Base-by-base conservation (phyloP, 2,113 vertebrate genomes). In the Callopanchax toddi region DNA sequence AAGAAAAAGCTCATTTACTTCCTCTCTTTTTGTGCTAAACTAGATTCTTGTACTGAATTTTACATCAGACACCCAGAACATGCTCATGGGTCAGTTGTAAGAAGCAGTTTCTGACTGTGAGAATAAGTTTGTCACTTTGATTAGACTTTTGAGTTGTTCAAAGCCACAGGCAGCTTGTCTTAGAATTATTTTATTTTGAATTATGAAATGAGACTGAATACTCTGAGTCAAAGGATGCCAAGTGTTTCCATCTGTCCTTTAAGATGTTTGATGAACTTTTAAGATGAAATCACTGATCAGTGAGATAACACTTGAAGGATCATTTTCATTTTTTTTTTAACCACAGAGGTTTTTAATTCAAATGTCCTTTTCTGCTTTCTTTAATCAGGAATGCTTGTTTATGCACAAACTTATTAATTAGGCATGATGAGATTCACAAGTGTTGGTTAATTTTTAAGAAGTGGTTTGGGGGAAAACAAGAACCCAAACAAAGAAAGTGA, bases 101-200 rank as follows among this genome's bases (percentile, higher is more conserved):
- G 62, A 60, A 4, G 6, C 29, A 36, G 60, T 45, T 50, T n/a
- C 62, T 68, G 44, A 48, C 46, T 16, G 23, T 67, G 73, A 61
- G 42, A 62, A 40, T 21, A 17, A 37, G 66, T 55, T 70, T 36
- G 22, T 26, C 20, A 18, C 23, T 26, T 70, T 60, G 36, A 57
- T 50, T 25, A n/a, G 49, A 32, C 66, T 45, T 25, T 40, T 67
- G 45, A 71, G 42, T 53, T 60, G 46, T 36, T n/a, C 63, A 42
- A 59, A 81, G 78, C 61, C 49, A 59, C 66, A 37, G 37, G 53
- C 65, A 39, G 76, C 34, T 52, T 59, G 57, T 53, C 36, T 77
- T 62, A 77, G 54, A 75, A 78, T 76, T 5, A 0, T 68, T 63
- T 83, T 10, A 74, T 79, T 82, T 80, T 49, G 60, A 65, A 80